Base-by-base conservation (phyloP, 2,888 invertebrate species). In the Ramazzottius varieornatus region DNA sequence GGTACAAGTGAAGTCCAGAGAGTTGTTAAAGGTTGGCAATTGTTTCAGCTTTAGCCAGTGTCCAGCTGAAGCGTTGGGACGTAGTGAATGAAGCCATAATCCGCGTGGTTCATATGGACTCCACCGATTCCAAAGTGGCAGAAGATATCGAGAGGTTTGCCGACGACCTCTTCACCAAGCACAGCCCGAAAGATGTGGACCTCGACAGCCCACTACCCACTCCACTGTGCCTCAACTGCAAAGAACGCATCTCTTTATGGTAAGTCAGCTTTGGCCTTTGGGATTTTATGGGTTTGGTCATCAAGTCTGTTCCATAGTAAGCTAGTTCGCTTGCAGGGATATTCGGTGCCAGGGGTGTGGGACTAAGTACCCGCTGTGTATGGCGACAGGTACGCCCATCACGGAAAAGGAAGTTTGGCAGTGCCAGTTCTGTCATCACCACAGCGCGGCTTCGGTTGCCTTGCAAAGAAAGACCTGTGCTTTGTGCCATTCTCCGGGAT, bases 181-280 rank as follows among this genome's bases (percentile, higher is more conserved):
- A 54, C 54, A 54, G 54, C 29, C 54, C 54, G 4, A 54, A 54
- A 8, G 54, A 54, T 54, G 54, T 54, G n/a, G 54, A 54, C 54
- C 13, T 13, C 4, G 54, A 54, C 29, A 24, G 4, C 24, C 20
- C 54, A 4, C 29, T 54, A 24, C 54, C 54, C 20, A 54, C n/a
- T n/a, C 54, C 54, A 29, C 4, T 54, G 54, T 54, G 54, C 54
- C 13, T 54, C 16, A 54, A 54, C 13, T 54, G 54, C 54, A 29
- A 29, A 8, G 54, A 29, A 29, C 54, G 54, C 16, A 16, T 54
- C 4, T 29, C 54, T 4, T 4, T 54, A 8, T 54, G 54, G 54
- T 40, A 40, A 13, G 20, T 20, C 8, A 8, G 40, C 40, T 40
- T 40, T 40, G 40, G 20, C 8, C 8, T 40, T 8, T 20, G 8